phyloP scores from a whole-genome alignment of 2,797 vertebrate species.

The Poeciliopsis gracilis region DNA sequence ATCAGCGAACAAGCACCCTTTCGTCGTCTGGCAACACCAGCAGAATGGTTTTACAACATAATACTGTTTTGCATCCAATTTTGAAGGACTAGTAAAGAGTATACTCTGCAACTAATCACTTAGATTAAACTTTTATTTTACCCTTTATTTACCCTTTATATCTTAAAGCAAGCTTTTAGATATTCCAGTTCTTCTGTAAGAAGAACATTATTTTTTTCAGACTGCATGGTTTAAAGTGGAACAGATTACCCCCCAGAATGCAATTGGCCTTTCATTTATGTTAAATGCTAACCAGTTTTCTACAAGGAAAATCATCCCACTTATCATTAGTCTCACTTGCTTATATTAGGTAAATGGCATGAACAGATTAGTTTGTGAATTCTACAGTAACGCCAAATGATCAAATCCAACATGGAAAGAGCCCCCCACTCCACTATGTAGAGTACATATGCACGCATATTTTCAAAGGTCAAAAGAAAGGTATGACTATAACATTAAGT shows the following conservation, averaged over 20 bases:
- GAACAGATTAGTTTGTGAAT: conserved; percentile 38
- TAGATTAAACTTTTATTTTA: conserved; percentile 14
- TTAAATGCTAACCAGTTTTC: conserved; percentile 42
- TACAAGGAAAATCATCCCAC: conserved; percentile 42
- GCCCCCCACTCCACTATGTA: conserved; percentile 6
- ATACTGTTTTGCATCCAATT: background rate
- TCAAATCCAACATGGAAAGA: conserved; percentile 22
- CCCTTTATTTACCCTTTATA: conserved; percentile 12
- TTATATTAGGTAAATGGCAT: conserved; percentile 51
- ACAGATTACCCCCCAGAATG: conserved; percentile 37
- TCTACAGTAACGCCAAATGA: conserved; percentile 33
- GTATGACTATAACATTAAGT: conserved; percentile 20
- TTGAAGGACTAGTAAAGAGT: conserved; percentile 7
- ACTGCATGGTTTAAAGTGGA: conserved; percentile 35
- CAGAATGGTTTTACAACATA: conserved; percentile 6
- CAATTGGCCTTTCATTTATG: conserved; percentile 15
- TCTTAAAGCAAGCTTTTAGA: conserved; percentile 12
- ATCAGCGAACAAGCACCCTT: conserved; percentile 23
- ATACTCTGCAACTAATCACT: conserved; percentile 21
- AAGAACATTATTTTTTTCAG: conserved; percentile 16
- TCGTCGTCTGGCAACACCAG: conserved; percentile 9
- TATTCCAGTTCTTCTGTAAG: conserved; percentile 27
- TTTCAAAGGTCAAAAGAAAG: conserved; percentile 17
- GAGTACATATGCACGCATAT: background rate
- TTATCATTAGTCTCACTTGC: conserved; percentile 51